phyloP scores from a whole-genome alignment of 1,140 invertebrate genomes.

The Drosophila pseudoobscura region DNA sequence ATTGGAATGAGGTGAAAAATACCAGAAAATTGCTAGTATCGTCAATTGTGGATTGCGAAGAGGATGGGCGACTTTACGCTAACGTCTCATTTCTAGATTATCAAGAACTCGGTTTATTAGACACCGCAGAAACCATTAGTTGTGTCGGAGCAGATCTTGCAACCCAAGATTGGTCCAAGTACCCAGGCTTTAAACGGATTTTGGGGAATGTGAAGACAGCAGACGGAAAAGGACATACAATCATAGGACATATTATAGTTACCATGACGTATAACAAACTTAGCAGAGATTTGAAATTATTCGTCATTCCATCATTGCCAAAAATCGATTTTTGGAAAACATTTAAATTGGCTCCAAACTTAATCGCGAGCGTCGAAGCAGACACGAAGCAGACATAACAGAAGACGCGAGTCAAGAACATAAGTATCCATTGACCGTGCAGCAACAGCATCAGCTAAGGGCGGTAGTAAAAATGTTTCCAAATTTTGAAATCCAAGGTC shows the following conservation, averaged over 20 bases:
- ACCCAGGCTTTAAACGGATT: slow-evolving; percentile 6
- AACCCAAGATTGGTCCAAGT: slow-evolving; percentile 5
- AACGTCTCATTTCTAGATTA: slow-evolving; percentile 12
- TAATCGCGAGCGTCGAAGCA: too few relatives aligned
- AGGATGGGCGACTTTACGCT: slow-evolving; percentile 16
- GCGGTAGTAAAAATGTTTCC: too few relatives aligned
- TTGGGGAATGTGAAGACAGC: slow-evolving; percentile 9
- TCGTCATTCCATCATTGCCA: slow-evolving; percentile 2
- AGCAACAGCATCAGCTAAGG: too few relatives aligned
- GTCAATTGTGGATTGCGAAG: not conserved
- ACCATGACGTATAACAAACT: not conserved
- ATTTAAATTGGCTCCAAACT: too few relatives aligned
- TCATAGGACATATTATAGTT: slow-evolving; percentile 7
- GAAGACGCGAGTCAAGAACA: too few relatives aligned
- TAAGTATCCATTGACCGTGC: too few relatives aligned
- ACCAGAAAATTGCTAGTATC: too few relatives aligned
- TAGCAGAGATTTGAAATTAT: slow-evolving; percentile 4
- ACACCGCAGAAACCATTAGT: slow-evolving; percentile 23
- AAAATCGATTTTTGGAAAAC: not conserved
- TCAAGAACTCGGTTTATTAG: slow-evolving; percentile 10
- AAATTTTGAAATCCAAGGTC: too few relatives aligned
- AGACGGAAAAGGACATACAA: slow-evolving; percentile 15
- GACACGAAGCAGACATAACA: too few relatives aligned
- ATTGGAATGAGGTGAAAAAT: too few relatives aligned
- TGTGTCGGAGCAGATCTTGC: slow-evolving; percentile 21